Evolutionary conservation across 2,113 vertebrate genomes (phyloP).

Genomic region (Gadus macrocephalus): DNA sequence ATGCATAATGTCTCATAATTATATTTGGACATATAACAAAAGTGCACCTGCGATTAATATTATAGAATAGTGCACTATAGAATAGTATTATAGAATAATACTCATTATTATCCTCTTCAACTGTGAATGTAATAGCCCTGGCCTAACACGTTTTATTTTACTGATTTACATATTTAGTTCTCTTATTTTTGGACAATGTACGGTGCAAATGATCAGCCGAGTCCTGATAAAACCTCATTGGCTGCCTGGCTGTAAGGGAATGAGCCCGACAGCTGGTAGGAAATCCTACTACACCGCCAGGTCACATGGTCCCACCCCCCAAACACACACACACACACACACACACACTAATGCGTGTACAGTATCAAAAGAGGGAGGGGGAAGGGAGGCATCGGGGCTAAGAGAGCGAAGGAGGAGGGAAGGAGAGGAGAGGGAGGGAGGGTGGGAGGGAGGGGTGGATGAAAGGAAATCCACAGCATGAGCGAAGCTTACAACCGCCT

Average conservation of each 20-base stretch:
- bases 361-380: constrained; percentile 41
- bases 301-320: constrained; percentile 52
- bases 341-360: constrained; percentile 50
- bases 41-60: not conserved
- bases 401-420: constrained; percentile 23
- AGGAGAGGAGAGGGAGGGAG: not conserved
- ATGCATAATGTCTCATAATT: too few species aligned
- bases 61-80: too few species aligned
- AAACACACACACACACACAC: constrained; percentile 23
- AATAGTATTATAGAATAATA: too few species aligned
- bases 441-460: constrained; percentile 17
- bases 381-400: constrained; percentile 17
- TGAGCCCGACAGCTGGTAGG: constrained; percentile 61
- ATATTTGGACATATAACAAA: not conserved
- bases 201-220: not conserved
- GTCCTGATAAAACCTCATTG: too few species aligned
- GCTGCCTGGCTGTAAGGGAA: constrained; percentile 33
- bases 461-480: constrained; percentile 21
- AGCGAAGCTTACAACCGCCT: not conserved
- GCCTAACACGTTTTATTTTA: too few species aligned
- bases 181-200: too few species aligned
- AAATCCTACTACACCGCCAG: constrained; percentile 58
- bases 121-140: too few species aligned
- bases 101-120: too few species aligned
- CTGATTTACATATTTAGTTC: too few species aligned